phyloP scores from a whole-genome alignment of 1,140 invertebrate genomes.

The Drosophila sturtevanti region DNA sequence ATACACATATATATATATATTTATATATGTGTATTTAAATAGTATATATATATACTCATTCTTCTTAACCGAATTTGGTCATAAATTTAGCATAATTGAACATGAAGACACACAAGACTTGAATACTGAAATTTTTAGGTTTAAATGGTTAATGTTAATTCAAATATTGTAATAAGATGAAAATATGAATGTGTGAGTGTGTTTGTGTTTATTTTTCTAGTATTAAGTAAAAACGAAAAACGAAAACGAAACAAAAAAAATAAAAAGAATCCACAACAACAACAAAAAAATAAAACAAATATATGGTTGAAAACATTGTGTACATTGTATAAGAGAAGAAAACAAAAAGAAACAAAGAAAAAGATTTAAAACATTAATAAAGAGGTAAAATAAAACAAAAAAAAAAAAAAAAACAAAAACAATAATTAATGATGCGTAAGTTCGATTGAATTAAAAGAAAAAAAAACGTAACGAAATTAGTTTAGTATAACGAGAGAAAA shows the following conservation, averaged over 20 bases:
- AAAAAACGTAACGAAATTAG: conserved; percentile 44
- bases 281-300: background rate
- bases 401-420: conserved; percentile 15
- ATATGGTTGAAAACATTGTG: conserved; percentile 32
- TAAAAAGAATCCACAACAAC: conserved; percentile 32
- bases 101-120: conserved; percentile 69
- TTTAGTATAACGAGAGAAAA: conserved; percentile 31
- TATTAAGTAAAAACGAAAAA: conserved; percentile 35
- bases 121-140: conserved; percentile 60
- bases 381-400: conserved; percentile 1
- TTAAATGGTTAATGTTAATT: conserved; percentile 63
- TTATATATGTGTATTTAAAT: too few relatives aligned
- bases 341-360: conserved; percentile 48
- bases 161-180: conserved; percentile 26
- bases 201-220: conserved; percentile 27
- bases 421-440: conserved; percentile 53
- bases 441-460: conserved; percentile 10
- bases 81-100: conserved; percentile 19
- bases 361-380: conserved; percentile 34
- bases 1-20: background rate
- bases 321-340: conserved; percentile 44
- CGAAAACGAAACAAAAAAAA: conserved; percentile 21
- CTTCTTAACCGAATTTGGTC: conserved; percentile 27
- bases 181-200: conserved; percentile 13
- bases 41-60: background rate